Percentiles rank a stretch among this genome's conserved stretches.
Conservation (phyloP, 2,113 vertebrate genomes). For the Rostratula benghalensis region DNA sequence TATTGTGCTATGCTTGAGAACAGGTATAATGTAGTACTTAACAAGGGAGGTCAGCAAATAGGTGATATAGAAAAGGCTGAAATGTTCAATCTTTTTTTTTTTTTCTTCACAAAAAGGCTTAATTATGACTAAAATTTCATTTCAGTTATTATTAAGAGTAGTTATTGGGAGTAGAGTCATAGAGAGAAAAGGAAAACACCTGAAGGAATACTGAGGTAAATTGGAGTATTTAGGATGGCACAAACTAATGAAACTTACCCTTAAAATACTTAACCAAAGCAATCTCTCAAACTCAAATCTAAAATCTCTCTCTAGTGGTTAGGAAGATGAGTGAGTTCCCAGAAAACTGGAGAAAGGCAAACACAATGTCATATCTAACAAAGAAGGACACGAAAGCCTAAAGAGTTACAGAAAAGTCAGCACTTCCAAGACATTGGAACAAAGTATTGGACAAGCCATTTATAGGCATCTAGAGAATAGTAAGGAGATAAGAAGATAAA, state of each 20-base stretch:
- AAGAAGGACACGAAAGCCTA: background rate
- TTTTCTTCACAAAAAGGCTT: background rate
- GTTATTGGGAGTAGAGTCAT: background rate
- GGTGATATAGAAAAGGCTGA: background rate
- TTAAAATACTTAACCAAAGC: background rate
- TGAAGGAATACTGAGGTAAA: background rate
- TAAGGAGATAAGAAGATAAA: background rate
- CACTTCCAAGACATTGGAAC: background rate
- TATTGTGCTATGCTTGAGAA: background rate
- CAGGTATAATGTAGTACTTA: background rate
- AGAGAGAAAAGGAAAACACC: background rate
- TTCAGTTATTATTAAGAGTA: background rate
- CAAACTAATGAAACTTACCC: background rate
- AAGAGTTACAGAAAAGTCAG: background rate
- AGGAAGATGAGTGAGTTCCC: background rate
- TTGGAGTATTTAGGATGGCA: background rate
- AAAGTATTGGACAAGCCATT: background rate
- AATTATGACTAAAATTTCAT: background rate
- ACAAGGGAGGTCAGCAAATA: background rate
- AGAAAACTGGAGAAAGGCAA: background rate
- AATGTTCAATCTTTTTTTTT: too few relatives aligned
- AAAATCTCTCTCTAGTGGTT: background rate
- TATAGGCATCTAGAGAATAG: background rate
- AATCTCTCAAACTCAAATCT: background rate
- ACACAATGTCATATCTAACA: background rate